A percentile compares a stretch with the other conserved stretches of the same genome.
These are phyloP conservation scores for Sparus aurata DNA, from an alignment of 2,797 vertebrate genomes.

Conservation along the genomic window DNA sequence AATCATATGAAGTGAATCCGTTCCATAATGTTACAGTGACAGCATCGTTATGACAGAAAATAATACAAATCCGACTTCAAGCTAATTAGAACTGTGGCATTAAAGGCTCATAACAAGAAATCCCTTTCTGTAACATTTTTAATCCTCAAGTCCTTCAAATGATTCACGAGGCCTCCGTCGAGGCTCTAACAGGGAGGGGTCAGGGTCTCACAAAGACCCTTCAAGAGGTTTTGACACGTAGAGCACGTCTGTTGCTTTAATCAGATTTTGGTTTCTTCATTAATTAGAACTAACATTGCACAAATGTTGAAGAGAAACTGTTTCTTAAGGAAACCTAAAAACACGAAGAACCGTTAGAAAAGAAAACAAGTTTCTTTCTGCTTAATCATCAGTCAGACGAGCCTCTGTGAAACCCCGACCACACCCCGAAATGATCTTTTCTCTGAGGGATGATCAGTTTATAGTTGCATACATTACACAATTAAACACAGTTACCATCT, in stretches of 20 bases:
- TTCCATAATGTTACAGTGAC: constrained; percentile 20
- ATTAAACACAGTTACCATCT: constrained; percentile 1
- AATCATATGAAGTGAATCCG: constrained; percentile 24
- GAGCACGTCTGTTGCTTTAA: background rate
- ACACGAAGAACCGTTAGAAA: background rate
- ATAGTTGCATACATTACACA: constrained; percentile 14
- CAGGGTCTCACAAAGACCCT: constrained; percentile 14
- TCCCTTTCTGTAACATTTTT: constrained; percentile 29
- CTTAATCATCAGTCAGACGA: background rate
- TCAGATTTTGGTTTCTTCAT: background rate
- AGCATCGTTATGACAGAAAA: constrained; percentile 15
- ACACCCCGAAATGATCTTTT: background rate
- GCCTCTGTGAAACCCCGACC: constrained; percentile 7
- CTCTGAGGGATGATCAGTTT: background rate
- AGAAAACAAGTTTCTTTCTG: background rate
- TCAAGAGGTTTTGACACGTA: background rate
- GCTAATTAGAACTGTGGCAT: constrained; percentile 41
- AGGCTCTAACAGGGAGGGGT: constrained; percentile 7
- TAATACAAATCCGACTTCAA: constrained; percentile 38
- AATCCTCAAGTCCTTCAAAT: constrained; percentile 23
- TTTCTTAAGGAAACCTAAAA: constrained; percentile 2
- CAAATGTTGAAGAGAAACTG: constrained; percentile 15
- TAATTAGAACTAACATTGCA: background rate
- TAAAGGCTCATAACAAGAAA: constrained; percentile 34
- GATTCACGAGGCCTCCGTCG: background rate